Evolutionary conservation across 2,888 invertebrate genomes (phyloP), one percentile per base, ranked within the genome.

Genomic region (Plusia festucae): DNA sequence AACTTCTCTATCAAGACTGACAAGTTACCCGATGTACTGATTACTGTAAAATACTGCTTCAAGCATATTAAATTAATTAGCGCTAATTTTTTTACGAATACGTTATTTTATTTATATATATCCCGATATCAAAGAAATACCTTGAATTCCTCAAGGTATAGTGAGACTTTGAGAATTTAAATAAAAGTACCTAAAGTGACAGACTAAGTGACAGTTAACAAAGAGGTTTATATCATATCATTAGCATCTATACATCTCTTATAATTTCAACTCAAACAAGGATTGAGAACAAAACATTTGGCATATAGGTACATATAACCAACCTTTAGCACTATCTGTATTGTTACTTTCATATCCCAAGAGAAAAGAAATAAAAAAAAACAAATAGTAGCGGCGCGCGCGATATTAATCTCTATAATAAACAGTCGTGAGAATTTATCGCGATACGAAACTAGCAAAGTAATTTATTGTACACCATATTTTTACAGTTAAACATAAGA

Each of bases 11-110:
- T 54, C 34, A 69, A 73, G 63, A 77, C 77, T 70, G 70, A 71
- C 65, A 53, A 44, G 20, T 46, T 54, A 62, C 63, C 49, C 51
- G 57, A 63, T 74, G 53, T 70, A 73, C 54, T 54, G 65, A 73
- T 56, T 53, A 16, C 24, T 61, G 60, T 60, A 68, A 64, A 53
- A 52, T 15, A 22, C 61, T 70, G 52, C 52, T 64, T 11, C 53
- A 58, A 27, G 55, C 65, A 78, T 61, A 73, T 65, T 62, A 80
- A 80, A 79, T 65, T 60, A 53, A 79, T 71, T 73, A 73, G 70
- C 70, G 79, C 73, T 63, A 68, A 64, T 71, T 68, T 55, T 65
- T 61, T 54, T 44, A 44, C 24, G 49, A 49, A 49, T 30, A 18
- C 13, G 11, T 11, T 11, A 16, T 49, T 49, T 49, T 46, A 40